Evolutionary conservation across 2,797 vertebrate species (phyloP).

Genomic region (Allobates femoralis): DNA sequence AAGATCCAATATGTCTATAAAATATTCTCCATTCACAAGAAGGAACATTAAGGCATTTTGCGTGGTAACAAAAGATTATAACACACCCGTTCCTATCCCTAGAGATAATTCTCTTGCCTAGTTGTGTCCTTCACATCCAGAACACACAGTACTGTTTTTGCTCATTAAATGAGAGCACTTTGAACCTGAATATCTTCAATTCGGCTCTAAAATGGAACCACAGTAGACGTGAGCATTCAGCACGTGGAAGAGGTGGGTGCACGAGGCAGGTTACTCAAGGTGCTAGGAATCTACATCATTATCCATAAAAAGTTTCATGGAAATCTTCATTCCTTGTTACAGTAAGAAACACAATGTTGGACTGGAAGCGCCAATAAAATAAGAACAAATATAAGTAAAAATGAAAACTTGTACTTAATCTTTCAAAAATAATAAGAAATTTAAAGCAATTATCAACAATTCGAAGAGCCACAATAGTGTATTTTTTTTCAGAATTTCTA

Average conservation of each 20-base stretch:
- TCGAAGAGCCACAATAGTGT: not conserved
- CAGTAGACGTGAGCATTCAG: not conserved
- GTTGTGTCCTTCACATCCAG: slow-evolving; percentile 31
- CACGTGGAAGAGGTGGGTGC: not conserved
- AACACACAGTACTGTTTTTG: slow-evolving; percentile 45
- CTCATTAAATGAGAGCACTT: slow-evolving; percentile 55
- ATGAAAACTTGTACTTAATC: not conserved
- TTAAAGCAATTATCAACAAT: not conserved
- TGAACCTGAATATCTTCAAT: slow-evolving; percentile 53
- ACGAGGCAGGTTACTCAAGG: slow-evolving; percentile 30
- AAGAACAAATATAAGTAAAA: not conserved
- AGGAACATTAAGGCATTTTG: not conserved
- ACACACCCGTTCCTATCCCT: slow-evolving; percentile 28
- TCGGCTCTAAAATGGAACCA: not conserved
- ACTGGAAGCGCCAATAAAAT: not conserved
- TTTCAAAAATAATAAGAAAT: not conserved
- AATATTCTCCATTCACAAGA: not conserved
- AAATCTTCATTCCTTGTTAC: slow-evolving; percentile 31
- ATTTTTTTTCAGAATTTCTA: not conserved
- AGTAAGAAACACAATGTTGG: not conserved
- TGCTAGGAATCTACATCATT: slow-evolving; percentile 32
- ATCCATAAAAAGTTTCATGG: slow-evolving; percentile 6
- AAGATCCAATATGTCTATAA: not conserved
- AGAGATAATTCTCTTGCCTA: slow-evolving; percentile 45
- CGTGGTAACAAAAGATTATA: slow-evolving; percentile 2